Evolutionary conservation across 2,113 vertebrate genomes (phyloP).

Genomic region (Alectura lathami): DNA sequence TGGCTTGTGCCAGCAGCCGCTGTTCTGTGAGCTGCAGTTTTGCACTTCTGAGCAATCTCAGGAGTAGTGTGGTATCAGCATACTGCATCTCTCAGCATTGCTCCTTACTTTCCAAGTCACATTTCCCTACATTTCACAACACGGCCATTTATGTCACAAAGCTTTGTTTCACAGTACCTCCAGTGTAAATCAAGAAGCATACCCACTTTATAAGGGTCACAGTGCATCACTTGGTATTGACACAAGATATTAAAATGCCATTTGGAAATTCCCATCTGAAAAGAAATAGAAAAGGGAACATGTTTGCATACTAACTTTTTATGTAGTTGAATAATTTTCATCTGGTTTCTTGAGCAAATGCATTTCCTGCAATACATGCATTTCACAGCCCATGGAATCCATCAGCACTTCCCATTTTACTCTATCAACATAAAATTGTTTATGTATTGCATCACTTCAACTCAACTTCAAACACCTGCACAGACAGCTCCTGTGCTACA

Average conservation of each 20-base stretch:
- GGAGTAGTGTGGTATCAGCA: too few species aligned
- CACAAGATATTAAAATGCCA: background rate
- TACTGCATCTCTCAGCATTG: background rate
- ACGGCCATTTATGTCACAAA: background rate
- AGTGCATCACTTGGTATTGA: background rate
- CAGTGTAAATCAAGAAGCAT: background rate
- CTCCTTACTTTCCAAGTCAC: background rate
- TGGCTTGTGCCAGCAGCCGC: too few species aligned
- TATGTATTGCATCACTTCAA: background rate
- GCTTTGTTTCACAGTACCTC: background rate
- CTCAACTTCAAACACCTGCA: background rate
- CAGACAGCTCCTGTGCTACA: background rate
- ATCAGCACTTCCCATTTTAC: background rate
- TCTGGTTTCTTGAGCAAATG: background rate
- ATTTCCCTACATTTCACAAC: background rate
- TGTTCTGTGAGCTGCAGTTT: too few species aligned
- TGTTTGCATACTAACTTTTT: background rate
- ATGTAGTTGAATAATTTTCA: background rate
- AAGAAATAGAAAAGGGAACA: background rate
- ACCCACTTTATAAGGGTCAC: background rate
- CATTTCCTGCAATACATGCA: background rate
- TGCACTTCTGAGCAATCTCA: too few species aligned
- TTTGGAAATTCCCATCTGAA: background rate
- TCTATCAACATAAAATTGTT: background rate
- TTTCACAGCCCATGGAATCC: background rate